phyloP scores from a whole-genome alignment of 1,140 invertebrate species.

The Microplitis demolitor region DNA sequence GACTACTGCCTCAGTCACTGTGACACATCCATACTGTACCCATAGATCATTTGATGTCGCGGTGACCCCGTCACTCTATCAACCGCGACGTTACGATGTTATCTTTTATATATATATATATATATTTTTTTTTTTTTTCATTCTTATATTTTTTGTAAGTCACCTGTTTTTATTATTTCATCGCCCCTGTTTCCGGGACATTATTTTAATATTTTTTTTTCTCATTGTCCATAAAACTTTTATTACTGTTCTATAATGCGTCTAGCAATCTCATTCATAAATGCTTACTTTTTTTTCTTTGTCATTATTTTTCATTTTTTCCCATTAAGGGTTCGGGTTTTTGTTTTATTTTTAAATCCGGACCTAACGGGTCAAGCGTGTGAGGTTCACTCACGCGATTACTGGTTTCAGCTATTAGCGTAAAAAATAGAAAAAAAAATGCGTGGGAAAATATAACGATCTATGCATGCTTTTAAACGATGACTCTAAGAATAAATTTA shows the following conservation, averaged over 20 bases:
- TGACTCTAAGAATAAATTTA: background rate
- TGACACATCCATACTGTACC: background rate
- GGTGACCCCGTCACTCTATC: slow-evolving; percentile 12
- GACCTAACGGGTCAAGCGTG: background rate
- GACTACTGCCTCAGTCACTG: background rate
- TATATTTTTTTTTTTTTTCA: background rate
- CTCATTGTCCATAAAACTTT: background rate
- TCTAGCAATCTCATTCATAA: background rate
- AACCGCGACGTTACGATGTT: background rate
- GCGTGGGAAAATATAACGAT: background rate
- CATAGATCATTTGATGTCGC: background rate
- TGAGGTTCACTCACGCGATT: background rate
- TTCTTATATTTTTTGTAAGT: background rate
- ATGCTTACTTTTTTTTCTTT: background rate
- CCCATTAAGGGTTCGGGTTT: too few relatives aligned
- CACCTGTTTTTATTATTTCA: slow-evolving; percentile 21
- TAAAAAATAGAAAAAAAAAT: background rate
- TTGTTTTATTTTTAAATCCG: too few relatives aligned
- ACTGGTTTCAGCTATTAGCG: background rate
- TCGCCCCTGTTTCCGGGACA: background rate
- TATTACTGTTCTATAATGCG: background rate
- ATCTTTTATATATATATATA: background rate
- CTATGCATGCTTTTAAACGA: background rate
- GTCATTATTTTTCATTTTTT: background rate
- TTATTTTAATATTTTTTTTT: background rate